Base-by-base conservation (phyloP, 2,113 vertebrate species). In the Cavia porcellus region DNA sequence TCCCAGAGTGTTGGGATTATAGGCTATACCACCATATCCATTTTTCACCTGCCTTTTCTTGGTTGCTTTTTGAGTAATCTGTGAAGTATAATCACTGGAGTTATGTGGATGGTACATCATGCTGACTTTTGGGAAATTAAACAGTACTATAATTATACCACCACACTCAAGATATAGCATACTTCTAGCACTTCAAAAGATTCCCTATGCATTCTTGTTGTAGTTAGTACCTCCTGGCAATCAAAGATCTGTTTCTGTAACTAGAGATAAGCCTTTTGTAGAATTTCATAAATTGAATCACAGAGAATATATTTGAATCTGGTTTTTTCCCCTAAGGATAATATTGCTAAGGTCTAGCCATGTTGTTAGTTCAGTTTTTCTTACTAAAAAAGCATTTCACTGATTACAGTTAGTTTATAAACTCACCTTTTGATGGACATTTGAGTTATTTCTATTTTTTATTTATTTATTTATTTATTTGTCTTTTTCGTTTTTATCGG, bases 1-100 rank as follows among this genome's bases (percentile, higher is more conserved):
- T 80, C 28, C 47, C 14, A 28, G 42, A 52, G 50, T 80, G 15
- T 30, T 52, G 47, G 30, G 50, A 35, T 52, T 52, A 80, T 11
- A 55, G 30, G 25, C 22, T 32, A 17, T 4, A 80, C 7, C 28
- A 50, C 77, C 20, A 55, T 0, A 52, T 4, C 77, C 25, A 80
- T 32, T 50, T 80, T 98, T 32, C 98, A 98, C 95, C 97, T 98
- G 98, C 97, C 98, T 99, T 98, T 68, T 57, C 10, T n/a, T 28
- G 1, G 3, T 11, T 22, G 38, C 52, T 28, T 30, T 55, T 0
- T 22, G 4, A 32, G 20, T 7, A 3, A 19, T 17, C 15, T 20
- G 22, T 19, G 35, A 11, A 3, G 57, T 1, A 9, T 11, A 25
- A 55, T 7, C 3, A 66, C 1, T 7, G 0, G 19, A 13, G 2